Conservation (phyloP, 2,888 invertebrate species). For the Deroplatys truncata region DNA sequence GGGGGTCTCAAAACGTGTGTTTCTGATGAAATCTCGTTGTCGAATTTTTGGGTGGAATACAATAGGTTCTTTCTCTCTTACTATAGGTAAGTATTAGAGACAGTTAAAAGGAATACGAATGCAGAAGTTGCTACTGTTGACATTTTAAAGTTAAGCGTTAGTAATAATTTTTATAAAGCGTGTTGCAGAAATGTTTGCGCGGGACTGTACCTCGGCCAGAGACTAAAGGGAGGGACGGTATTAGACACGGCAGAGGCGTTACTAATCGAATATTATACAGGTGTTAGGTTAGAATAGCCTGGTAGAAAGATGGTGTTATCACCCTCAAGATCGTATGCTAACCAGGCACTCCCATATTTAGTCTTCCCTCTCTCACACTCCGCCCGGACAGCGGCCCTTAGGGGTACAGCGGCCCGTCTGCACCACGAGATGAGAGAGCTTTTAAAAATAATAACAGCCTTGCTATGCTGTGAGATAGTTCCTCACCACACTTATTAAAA, state of each 20-base stretch:
- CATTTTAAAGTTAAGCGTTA: too few relatives aligned
- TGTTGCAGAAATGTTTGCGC: not conserved
- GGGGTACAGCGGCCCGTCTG: not conserved
- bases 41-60: too few relatives aligned
- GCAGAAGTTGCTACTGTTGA: too few relatives aligned
- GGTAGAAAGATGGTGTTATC: slow-evolving; percentile 6
- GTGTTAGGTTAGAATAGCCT: slow-evolving; percentile 20
- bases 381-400: not conserved
- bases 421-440: not conserved
- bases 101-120: too few relatives aligned
- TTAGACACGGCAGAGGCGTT: slow-evolving; percentile 20
- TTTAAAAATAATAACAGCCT: not conserved
- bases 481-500: not conserved
- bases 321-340: slow-evolving; percentile 12
- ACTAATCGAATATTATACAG: slow-evolving; percentile 24
- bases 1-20: too few relatives aligned
- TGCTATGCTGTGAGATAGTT: not conserved
- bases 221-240: not conserved
- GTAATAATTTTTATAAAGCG: too few relatives aligned
- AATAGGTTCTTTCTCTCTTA: too few relatives aligned
- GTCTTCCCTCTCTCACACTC: not conserved
- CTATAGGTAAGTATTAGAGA: too few relatives aligned
- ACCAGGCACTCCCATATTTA: slow-evolving; percentile 17
- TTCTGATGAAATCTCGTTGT: too few relatives aligned
- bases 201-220: not conserved